These are phyloP conservation scores for Cistogaster globosa DNA, from an alignment of 2,888 invertebrate genomes.

Conservation along the genomic window DNA sequence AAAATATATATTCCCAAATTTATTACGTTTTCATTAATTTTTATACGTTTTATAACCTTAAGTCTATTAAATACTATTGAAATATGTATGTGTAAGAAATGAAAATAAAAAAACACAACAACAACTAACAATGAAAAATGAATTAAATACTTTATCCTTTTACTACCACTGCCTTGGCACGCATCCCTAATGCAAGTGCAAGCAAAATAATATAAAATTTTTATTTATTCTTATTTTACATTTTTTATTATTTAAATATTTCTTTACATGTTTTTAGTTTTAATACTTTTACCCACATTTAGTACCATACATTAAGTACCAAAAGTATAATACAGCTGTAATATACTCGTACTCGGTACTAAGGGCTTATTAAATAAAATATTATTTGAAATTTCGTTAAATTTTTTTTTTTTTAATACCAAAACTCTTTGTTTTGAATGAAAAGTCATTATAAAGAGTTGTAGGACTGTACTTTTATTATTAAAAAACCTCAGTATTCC, in stretches of 20 bases:
- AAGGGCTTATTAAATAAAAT: no score
- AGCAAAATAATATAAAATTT: slow-evolving; percentile 60
- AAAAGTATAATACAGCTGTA: no score
- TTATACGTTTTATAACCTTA: slow-evolving; percentile 17
- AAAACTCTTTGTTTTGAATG: no score
- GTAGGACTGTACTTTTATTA: no score
- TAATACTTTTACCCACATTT: slow-evolving; percentile 31
- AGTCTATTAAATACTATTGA: not conserved
- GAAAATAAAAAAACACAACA: slow-evolving; percentile 10
- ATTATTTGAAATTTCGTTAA: no score
- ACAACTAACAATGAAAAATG: slow-evolving; percentile 18
- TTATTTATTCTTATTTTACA: no score
- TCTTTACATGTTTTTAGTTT: not conserved
- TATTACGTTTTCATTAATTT: slow-evolving; percentile 9
- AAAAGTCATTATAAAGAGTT: no score
- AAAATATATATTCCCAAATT: not conserved
- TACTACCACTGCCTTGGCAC: slow-evolving; percentile 71
- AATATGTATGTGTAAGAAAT: slow-evolving; percentile 19
- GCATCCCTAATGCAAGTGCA: slow-evolving; percentile 67
- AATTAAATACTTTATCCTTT: slow-evolving; percentile 55
- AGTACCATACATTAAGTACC: no score
- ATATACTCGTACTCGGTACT: no score
- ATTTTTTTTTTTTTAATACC: no score
- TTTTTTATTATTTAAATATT: not conserved
- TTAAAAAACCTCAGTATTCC: no score